Percentiles rank a stretch among this genome's conserved stretches.
Conservation (phyloP, 37 sponge, comb jelly and placozoan genomes). For the Chondrilla cf. caribensis region DNA sequence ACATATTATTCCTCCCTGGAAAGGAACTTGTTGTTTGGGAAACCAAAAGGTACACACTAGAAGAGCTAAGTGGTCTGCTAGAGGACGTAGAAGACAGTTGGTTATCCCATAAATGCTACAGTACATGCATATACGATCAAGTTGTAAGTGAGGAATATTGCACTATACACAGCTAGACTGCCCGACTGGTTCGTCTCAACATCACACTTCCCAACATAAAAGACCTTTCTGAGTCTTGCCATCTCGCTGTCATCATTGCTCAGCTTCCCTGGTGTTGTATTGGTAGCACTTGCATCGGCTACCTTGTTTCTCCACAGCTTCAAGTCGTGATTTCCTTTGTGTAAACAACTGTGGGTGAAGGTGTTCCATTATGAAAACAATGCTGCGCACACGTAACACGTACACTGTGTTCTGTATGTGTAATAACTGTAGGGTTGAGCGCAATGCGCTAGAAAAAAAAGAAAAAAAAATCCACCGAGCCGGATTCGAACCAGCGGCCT, state of each 20-base stretch:
- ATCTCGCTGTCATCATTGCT: conserved; percentile 55
- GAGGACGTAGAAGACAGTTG: no score
- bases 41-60: not conserved
- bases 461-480: conserved; percentile 71
- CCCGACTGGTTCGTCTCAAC: no score
- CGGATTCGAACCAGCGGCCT: conserved; percentile 92
- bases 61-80: conserved; percentile 19
- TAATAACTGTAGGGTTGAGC: no score
- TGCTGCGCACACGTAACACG: not conserved
- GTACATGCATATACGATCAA: no score
- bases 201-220: no score
- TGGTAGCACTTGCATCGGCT: conserved; percentile 46
- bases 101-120: no score
- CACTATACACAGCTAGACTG: no score
- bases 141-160: no score
- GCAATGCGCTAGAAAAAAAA: conserved; percentile 2
- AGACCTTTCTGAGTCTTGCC: conserved; percentile 52
- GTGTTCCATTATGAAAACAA: not conserved
- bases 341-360: conserved; percentile 45
- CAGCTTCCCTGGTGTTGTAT: conserved; percentile 60
- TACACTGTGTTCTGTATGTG: no score
- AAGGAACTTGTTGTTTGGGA: not conserved
- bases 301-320: conserved; percentile 74
- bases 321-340: conserved; percentile 79
- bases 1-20: no score